Percentiles rank a stretch among this genome's conserved stretches.
These are phyloP conservation scores for Lycophotia porphyrea DNA, from an alignment of 2,888 invertebrate genomes.

Conservation along the genomic window DNA sequence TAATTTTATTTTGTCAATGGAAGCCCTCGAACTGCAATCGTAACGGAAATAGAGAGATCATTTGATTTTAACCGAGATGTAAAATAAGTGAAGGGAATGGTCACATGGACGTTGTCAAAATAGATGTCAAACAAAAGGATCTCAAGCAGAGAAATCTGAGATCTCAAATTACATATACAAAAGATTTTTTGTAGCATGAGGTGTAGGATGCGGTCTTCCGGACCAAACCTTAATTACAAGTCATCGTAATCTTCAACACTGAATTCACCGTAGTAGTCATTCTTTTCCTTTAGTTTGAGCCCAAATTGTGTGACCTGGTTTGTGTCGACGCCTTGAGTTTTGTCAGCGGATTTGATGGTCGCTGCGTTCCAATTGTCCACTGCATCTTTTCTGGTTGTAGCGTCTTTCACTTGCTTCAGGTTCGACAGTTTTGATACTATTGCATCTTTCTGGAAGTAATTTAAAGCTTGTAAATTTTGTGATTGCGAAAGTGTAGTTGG, in stretches of 20 bases:
- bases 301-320: conserved; percentile 83
- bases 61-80: neutral
- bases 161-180: neutral
- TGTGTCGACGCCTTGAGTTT: conserved; percentile 75
- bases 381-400: conserved; percentile 73
- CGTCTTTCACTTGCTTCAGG: conserved; percentile 76
- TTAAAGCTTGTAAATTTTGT: neutral
- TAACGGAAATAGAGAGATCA: neutral
- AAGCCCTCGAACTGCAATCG: neutral
- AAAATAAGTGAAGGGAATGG: neutral
- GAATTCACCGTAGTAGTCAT: conserved; percentile 82
- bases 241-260: conserved; percentile 83
- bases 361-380: conserved; percentile 77
- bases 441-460: conserved; percentile 80
- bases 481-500: neutral
- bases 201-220: conserved; percentile 4
- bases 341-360: conserved; percentile 74
- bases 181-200: neutral
- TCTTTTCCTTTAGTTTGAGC: conserved; percentile 81
- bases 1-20: neutral
- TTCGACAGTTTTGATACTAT: conserved; percentile 78
- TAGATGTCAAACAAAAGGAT: neutral
- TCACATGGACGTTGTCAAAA: neutral
- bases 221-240: conserved; percentile 43
- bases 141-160: neutral